Conservation (phyloP, 2,888 invertebrate species). For the Cataglyphis rosenhaueri region DNA sequence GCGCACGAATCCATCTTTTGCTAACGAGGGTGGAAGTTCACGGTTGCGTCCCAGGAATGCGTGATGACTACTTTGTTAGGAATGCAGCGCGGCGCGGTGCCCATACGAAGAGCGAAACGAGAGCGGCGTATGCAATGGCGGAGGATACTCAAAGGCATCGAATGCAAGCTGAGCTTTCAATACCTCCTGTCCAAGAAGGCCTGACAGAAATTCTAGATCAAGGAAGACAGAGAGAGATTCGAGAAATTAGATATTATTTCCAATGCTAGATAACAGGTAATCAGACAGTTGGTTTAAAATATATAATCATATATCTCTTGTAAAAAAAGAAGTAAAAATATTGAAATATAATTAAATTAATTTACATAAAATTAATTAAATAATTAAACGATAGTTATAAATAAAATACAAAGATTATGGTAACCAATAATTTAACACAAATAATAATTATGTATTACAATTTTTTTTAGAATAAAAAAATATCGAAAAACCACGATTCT, state of each 20-base stretch:
- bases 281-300: background rate
- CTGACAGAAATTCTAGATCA: background rate
- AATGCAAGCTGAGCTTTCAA: constrained; percentile 36
- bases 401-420: background rate
- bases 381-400: background rate
- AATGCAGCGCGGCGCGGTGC: constrained; percentile 78
- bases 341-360: background rate
- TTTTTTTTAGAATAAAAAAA: background rate
- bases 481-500: background rate
- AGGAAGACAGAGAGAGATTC: background rate
- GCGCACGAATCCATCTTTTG: constrained; percentile 75
- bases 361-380: background rate
- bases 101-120: constrained; percentile 63
- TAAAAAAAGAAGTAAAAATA: background rate
- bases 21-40: constrained; percentile 81
- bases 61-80: constrained; percentile 83
- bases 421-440: background rate
- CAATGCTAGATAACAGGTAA: background rate
- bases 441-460: background rate
- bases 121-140: constrained; percentile 55
- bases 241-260: background rate
- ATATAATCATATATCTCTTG: too few relatives aligned
- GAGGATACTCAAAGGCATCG: constrained; percentile 12
- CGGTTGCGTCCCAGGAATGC: constrained; percentile 83
- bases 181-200: background rate